Percentiles rank a stretch among this genome's conserved stretches.
phyloP scores from a whole-genome alignment of 1,140 invertebrate species.

The Papilio machaon region DNA sequence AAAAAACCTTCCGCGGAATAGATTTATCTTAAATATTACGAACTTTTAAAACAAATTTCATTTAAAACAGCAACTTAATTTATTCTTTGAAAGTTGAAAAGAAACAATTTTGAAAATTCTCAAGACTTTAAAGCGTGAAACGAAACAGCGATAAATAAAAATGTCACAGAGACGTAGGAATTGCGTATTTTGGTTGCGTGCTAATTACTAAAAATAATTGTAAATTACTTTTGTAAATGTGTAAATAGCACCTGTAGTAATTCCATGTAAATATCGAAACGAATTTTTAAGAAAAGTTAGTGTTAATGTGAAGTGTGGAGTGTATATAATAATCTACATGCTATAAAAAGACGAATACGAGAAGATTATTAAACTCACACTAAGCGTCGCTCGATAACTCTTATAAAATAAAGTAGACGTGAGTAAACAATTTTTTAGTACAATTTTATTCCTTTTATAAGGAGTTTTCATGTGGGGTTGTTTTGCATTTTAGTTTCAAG shows the following conservation, averaged over 20 bases:
- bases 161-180: constrained; percentile 60
- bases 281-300: constrained; percentile 32
- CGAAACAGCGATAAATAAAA: constrained; percentile 55
- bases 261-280: constrained; percentile 41
- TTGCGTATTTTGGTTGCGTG: constrained; percentile 61
- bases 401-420: constrained; percentile 46
- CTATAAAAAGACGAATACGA: constrained; percentile 45
- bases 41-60: background rate
- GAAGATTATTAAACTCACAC: constrained; percentile 3
- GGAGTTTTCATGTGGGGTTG: constrained; percentile 39
- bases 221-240: constrained; percentile 54
- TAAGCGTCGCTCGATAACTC: constrained; percentile 13
- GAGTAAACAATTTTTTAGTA: constrained; percentile 40
- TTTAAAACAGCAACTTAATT: background rate
- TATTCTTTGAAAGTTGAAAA: background rate
- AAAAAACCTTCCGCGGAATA: background rate
- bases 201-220: constrained; percentile 49
- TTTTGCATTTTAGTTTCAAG: constrained; percentile 50
- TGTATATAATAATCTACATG: constrained; percentile 26
- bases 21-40: background rate
- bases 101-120: constrained; percentile 13
- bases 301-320: constrained; percentile 38
- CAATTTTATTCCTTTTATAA: background rate
- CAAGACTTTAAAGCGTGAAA: constrained; percentile 16
- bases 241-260: constrained; percentile 45